Percentiles rank a stretch among this genome's conserved stretches.
phyloP scores from a whole-genome alignment of 2,888 invertebrate species.

The Folsomia candida region DNA sequence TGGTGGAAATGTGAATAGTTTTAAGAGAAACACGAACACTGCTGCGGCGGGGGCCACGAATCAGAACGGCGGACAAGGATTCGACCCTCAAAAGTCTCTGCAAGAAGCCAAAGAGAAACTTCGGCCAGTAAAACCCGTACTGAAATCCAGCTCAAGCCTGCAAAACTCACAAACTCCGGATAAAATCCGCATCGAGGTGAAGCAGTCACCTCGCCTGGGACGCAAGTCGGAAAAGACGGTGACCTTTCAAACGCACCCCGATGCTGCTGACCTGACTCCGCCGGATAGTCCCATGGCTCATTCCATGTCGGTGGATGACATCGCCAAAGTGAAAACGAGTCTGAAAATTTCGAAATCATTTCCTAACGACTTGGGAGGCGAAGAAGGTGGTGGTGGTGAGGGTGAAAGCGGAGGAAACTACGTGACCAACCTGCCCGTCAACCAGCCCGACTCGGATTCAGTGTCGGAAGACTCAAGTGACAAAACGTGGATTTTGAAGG shows the following conservation, averaged over 20 bases:
- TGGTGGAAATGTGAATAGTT: constrained; percentile 20
- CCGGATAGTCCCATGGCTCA: constrained; percentile 63
- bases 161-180: constrained; percentile 24
- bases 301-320: constrained; percentile 84
- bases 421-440: constrained; percentile 56
- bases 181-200: constrained; percentile 50
- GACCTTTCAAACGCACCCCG: constrained; percentile 48
- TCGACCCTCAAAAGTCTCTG: constrained; percentile 49
- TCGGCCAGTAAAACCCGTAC: constrained; percentile 46
- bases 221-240: constrained; percentile 49
- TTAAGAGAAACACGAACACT: constrained; percentile 24
- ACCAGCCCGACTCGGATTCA: constrained; percentile 53
- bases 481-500: constrained; percentile 50
- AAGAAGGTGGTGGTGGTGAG: constrained; percentile 58
- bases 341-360: constrained; percentile 83
- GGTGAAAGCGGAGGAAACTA: constrained; percentile 32
- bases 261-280: no score
- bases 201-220: constrained; percentile 47
- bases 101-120: constrained; percentile 50
- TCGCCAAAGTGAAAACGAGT: constrained; percentile 76
- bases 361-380: constrained; percentile 72
- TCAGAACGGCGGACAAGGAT: constrained; percentile 35
- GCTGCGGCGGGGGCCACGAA: constrained; percentile 25
- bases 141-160: constrained; percentile 40
- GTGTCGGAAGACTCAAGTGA: constrained; percentile 50